Evolutionary conservation across 1,140 invertebrate species (phyloP).

Genomic region (Diachasma alloeum): DNA sequence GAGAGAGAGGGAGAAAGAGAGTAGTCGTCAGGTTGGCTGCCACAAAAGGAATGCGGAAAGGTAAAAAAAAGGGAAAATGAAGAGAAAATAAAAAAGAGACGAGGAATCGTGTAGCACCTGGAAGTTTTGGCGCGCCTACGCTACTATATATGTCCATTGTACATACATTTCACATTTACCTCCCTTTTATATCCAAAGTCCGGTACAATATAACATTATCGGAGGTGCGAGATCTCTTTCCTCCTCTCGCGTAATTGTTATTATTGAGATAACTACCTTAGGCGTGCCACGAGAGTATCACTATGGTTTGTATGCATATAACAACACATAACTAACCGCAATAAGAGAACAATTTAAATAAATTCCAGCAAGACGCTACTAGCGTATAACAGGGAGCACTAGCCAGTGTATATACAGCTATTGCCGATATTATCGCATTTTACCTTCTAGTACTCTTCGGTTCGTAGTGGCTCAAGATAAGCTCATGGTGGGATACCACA

Average conservation of each 20-base stretch:
- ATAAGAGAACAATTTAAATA: conserved; percentile 42
- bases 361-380: conserved; percentile 32
- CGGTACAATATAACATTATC: conserved; percentile 37
- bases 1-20: not conserved
- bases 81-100: not conserved
- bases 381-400: conserved; percentile 41
- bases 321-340: conserved; percentile 35
- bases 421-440: conserved; percentile 10
- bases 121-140: conserved; percentile 3
- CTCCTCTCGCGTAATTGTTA: conserved; percentile 41
- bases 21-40: not conserved
- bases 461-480: conserved; percentile 9
- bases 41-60: not conserved
- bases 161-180: conserved; percentile 1
- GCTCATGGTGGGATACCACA: conserved; percentile 6
- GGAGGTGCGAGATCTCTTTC: conserved; percentile 35
- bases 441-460: conserved; percentile 10
- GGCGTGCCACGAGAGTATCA: not conserved
- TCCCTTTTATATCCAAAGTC: conserved; percentile 32
- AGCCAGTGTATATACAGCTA: conserved; percentile 25
- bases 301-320: conserved; percentile 12
- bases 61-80: not conserved
- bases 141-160: conserved; percentile 18
- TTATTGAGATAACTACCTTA: conserved; percentile 41
- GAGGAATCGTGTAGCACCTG: not conserved